Conservation (phyloP, 2,888 invertebrate species). For the Zhengitettix transpicula region DNA sequence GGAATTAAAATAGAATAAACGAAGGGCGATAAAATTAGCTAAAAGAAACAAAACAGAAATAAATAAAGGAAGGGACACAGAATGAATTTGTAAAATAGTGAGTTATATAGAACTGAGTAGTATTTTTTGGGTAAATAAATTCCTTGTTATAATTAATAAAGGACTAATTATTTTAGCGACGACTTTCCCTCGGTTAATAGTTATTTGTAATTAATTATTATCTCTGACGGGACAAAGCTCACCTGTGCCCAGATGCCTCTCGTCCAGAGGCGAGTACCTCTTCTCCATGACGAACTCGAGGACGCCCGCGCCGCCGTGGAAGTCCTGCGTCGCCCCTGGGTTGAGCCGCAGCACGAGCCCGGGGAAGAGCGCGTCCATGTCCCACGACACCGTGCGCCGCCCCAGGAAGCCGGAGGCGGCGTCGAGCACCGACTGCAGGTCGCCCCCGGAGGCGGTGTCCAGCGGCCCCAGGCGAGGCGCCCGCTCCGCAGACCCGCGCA, state of each 20-base stretch:
- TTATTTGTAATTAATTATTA: too few species aligned
- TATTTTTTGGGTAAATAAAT: too few species aligned
- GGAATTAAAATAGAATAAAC: too few species aligned
- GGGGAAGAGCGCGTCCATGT: conserved; percentile 53
- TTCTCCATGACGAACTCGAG: conserved; percentile 59
- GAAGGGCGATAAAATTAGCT: too few species aligned
- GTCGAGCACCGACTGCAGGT: conserved; percentile 44
- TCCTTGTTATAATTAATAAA: too few species aligned
- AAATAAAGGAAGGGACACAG: too few species aligned
- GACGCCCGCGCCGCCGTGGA: conserved; percentile 27
- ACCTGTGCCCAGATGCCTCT: conserved; percentile 48
- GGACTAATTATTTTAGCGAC: too few species aligned
- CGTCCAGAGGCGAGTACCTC: conserved; percentile 28
- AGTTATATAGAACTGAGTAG: too few species aligned
- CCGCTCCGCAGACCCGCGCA: conserved; percentile 32
- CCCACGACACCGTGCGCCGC: conserved; percentile 56
- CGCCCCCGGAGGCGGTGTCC: neutral
- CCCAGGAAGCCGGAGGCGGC: conserved; percentile 49
- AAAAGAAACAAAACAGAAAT: too few species aligned
- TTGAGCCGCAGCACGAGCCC: conserved; percentile 59
- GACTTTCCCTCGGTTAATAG: too few species aligned
- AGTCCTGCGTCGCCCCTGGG: conserved; percentile 34
- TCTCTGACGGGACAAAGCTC: too few species aligned
- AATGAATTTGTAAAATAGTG: too few species aligned
- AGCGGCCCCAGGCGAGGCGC: neutral